Percentiles rank a stretch among this genome's conserved stretches.
These are phyloP conservation scores for Caenorhabditis sp. DNA, from an alignment of 2,888 invertebrate species.

Conservation along the genomic window DNA sequence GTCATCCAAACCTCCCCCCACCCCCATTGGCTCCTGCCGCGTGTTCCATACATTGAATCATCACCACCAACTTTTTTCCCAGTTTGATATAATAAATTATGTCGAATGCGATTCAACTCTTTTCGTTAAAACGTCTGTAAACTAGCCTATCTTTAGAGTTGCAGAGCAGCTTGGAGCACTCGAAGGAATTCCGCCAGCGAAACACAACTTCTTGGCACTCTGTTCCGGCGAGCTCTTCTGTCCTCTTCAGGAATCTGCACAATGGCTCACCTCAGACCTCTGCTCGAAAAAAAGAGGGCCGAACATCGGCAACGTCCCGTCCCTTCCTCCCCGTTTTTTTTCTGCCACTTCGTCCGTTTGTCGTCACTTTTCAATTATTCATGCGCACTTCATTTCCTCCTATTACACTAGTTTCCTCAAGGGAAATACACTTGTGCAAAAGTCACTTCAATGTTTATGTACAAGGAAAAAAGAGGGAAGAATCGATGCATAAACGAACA, in stretches of 20 bases:
- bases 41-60: too few species aligned
- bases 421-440: slow-evolving; percentile 10
- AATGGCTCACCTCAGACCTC: too few species aligned
- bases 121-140: too few species aligned
- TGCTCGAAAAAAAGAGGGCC: background rate
- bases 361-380: slow-evolving; percentile 33
- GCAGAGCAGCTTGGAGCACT: too few species aligned
- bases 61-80: too few species aligned
- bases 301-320: too few species aligned
- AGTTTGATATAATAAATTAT: too few species aligned
- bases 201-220: background rate
- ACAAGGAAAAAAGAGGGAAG: background rate
- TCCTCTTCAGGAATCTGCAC: too few species aligned
- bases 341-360: background rate
- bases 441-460: slow-evolving; percentile 24
- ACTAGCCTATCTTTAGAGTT: too few species aligned
- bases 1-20: slow-evolving; percentile 24
- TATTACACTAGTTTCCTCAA: slow-evolving; percentile 11
- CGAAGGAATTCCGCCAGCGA: too few species aligned
- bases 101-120: too few species aligned
- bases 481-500: slow-evolving; percentile 33
- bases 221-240: background rate
- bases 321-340: background rate
- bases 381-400: slow-evolving; percentile 37
- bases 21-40: too few species aligned